Percentiles rank a stretch among this genome's conserved stretches.
Conservation (phyloP, 53 echinoderm and acorn worm species). For the Patiria pectinifera region DNA sequence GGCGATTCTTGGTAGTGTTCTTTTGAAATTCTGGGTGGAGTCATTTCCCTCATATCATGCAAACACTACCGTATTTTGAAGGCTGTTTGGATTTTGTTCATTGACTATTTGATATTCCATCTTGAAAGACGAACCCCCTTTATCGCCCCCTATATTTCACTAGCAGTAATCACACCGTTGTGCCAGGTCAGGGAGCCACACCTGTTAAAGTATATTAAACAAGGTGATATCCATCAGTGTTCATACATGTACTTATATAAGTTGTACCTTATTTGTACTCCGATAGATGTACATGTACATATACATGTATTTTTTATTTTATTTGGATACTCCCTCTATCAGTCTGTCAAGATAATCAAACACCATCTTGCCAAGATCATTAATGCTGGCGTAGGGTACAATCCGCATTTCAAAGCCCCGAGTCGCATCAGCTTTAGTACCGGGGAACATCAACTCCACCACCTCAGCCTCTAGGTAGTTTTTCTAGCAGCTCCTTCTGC, state of each 20-base stretch:
- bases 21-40: neutral
- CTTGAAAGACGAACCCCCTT: slow-evolving; percentile 21
- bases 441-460: slow-evolving; percentile 16
- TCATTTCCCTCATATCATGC: slow-evolving; percentile 20
- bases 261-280: too few relatives aligned
- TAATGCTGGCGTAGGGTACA: slow-evolving; percentile 15
- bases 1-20: slow-evolving; percentile 10
- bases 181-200: slow-evolving; percentile 45
- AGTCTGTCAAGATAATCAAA: slow-evolving; percentile 37
- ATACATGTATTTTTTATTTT: too few relatives aligned
- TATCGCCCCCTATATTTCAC: slow-evolving; percentile 47
- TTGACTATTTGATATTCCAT: slow-evolving; percentile 44
- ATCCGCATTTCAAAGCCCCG: slow-evolving; percentile 4
- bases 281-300: too few relatives aligned
- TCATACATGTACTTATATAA: too few relatives aligned
- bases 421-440: neutral
- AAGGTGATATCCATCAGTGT: too few relatives aligned
- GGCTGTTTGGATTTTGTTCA: slow-evolving; percentile 14
- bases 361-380: slow-evolving; percentile 10
- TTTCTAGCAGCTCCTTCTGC: slow-evolving; percentile 20
- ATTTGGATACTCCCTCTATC: slow-evolving; percentile 12
- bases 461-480: slow-evolving; percentile 10
- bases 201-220: neutral
- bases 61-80: neutral
- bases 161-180: slow-evolving; percentile 27